Base-by-base conservation (phyloP, 2,888 invertebrate species). In the Idaea dimidiata region DNA sequence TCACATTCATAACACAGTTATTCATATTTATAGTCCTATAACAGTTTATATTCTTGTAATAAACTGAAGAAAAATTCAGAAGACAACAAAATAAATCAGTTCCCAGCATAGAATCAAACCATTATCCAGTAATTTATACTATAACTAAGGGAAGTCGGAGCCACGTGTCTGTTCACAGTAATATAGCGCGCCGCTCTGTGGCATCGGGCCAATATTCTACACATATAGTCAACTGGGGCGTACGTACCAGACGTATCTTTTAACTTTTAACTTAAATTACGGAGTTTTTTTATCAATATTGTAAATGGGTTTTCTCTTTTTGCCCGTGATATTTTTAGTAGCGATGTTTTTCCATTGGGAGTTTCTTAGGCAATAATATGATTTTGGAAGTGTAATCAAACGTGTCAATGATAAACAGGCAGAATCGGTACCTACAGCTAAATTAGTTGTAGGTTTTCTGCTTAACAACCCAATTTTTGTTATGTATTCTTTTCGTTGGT, bases 71-170 rank as follows among this genome's bases (percentile, higher is more conserved):
- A 43, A 43, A 43, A 43, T 43, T 43, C 43, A 43, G 24, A 43
- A 43, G 43, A 43, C 43, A 43, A 43, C 43, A 43, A 43, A 43
- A 43, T 43, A 43, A 43, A 43, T 43, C 43, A 43, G 10, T 43
- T 43, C 43, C 43, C 43, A 43, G 43, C 43, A 43, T 43, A 43
- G 43, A 43, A 43, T 43, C 43, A 43, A 43, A 43, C 43, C 43
- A 43, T 43, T 43, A 43, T 43, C 43, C 43, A 43, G 43, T 43
- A 43, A 43, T 43, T 43, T 43, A 43, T 43, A 43, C 43, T 43
- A 43, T 43, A 43, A 43, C 43, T 7, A 43, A 43, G 43, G 43
- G 43, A 43, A 43, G 43, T 43, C 43, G 43, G 43, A 43, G 43
- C 43, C 24, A 24, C 24, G 10, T 43, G 43, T 43, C 43, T 43